Evolutionary conservation across 1,140 invertebrate genomes (phyloP).

Genomic region (Cydia pomonella): DNA sequence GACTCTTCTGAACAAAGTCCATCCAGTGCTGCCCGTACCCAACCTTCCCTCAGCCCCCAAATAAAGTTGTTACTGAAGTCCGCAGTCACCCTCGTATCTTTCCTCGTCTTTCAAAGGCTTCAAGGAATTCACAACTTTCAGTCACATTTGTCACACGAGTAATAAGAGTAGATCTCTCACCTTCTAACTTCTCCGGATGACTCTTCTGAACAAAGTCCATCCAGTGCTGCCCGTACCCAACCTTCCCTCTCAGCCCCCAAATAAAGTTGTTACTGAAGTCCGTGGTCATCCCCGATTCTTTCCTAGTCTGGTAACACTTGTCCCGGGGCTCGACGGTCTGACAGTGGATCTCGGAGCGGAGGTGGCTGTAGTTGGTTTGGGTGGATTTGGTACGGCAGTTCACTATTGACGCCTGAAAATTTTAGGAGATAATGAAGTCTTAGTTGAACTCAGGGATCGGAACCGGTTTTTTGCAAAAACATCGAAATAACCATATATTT

Average conservation of each 20-base stretch:
- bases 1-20: constrained; percentile 39
- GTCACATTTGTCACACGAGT: no score
- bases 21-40: constrained; percentile 69
- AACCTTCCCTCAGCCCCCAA: constrained; percentile 81
- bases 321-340: constrained; percentile 79
- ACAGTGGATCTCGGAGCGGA: constrained; percentile 75
- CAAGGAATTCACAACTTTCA: no score
- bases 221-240: constrained; percentile 67
- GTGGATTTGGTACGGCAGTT: constrained; percentile 82
- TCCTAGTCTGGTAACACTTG: constrained; percentile 81
- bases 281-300: constrained; percentile 80
- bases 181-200: constrained; percentile 44
- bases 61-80: constrained; percentile 74
- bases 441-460: no score
- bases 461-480: no score
- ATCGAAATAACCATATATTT: no score
- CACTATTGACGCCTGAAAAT: constrained; percentile 80
- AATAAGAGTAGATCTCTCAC: constrained; percentile 38
- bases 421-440: not conserved
- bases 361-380: constrained; percentile 82
- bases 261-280: constrained; percentile 74
- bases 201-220: constrained; percentile 45
- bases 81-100: constrained; percentile 80
- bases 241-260: constrained; percentile 81
- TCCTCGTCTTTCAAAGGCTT: no score